These are phyloP conservation scores for Pachyuromys duprasi DNA, from an alignment of 2,797 vertebrate species.

Conservation along the genomic window DNA sequence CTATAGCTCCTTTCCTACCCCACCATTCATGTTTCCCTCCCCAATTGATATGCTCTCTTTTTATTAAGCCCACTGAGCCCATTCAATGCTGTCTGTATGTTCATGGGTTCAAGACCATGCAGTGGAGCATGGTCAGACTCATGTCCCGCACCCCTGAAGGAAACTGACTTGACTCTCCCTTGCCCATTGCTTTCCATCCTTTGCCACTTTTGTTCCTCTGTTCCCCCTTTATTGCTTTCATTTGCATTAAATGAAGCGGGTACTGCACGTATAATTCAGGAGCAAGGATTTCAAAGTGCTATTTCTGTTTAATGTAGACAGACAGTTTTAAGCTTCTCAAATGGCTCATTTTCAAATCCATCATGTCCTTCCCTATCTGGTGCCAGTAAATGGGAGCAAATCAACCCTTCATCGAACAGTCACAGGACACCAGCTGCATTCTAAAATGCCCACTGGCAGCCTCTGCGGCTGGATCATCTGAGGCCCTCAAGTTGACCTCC, in stretches of 20 bases:
- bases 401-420: neutral
- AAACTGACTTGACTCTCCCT: neutral
- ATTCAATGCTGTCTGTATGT: neutral
- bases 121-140: neutral
- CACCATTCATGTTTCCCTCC: neutral
- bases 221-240: neutral
- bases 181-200: neutral
- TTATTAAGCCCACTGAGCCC: neutral
- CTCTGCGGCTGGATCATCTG: neutral
- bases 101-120: neutral
- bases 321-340: constrained; percentile 48
- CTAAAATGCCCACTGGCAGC: neutral
- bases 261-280: neutral
- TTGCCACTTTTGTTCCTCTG: neutral
- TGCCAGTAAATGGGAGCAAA: constrained; percentile 6
- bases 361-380: neutral
- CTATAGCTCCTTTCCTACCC: neutral
- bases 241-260: neutral
- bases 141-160: neutral
- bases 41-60: neutral
- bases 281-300: neutral
- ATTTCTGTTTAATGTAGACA: neutral
- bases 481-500: neutral
- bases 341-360: constrained; percentile 21
- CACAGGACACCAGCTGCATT: neutral